phyloP scores from a whole-genome alignment of 2,113 vertebrate species.

The Siniperca knerii region DNA sequence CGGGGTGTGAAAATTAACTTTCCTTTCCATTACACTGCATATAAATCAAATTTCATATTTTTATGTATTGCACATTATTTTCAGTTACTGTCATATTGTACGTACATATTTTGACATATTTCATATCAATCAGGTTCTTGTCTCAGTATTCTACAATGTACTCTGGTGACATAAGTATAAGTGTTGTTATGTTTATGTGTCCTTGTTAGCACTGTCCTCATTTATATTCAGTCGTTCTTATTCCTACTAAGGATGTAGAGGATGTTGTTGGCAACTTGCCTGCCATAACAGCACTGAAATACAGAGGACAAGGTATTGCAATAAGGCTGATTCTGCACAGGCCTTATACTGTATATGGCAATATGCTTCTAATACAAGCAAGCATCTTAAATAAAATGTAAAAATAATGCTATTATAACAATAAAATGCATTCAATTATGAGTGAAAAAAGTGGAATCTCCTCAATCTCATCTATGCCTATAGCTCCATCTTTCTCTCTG shows the following conservation, averaged over 20 bases:
- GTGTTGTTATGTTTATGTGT: neutral
- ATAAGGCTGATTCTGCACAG: neutral
- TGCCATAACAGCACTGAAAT: neutral
- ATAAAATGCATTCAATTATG: neutral
- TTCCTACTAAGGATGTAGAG: slow-evolving; percentile 2
- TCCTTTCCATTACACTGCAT: neutral
- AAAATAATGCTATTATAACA: neutral
- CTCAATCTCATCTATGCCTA: neutral
- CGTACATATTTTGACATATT: neutral
- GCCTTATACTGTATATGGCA: too few relatives aligned
- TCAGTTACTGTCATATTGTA: neutral
- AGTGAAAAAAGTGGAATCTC: neutral
- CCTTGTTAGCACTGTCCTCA: slow-evolving; percentile 10
- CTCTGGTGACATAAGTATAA: neutral
- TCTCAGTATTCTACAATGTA: neutral
- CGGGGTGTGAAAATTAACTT: neutral
- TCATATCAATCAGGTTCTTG: neutral
- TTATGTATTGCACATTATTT: neutral
- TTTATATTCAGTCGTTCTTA: slow-evolving; percentile 18
- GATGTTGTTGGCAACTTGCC: slow-evolving; percentile 28
- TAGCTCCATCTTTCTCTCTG: neutral
- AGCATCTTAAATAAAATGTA: neutral
- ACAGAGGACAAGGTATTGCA: slow-evolving; percentile 5
- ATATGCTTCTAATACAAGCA: neutral
- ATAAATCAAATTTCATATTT: neutral